phyloP scores from a whole-genome alignment of 2,797 vertebrate genomes.

The Crotalus adamanteus region DNA sequence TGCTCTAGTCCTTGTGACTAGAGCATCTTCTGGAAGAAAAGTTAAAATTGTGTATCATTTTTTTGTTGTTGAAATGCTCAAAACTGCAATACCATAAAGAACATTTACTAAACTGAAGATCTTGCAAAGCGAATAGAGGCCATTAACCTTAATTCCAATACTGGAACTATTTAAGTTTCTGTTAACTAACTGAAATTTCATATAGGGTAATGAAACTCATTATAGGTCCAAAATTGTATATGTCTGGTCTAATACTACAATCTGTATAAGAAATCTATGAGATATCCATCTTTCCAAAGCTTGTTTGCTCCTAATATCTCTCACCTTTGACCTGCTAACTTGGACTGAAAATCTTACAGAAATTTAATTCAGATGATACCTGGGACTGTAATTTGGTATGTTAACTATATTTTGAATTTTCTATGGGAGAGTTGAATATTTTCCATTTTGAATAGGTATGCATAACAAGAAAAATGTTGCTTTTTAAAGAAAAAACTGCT shows the following conservation, averaged over 20 bases:
- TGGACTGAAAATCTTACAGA: background rate
- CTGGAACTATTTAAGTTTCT: background rate
- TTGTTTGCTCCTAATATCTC: background rate
- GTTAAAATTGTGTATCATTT: background rate
- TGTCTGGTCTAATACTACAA: background rate
- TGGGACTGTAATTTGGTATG: background rate
- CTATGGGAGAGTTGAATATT: background rate
- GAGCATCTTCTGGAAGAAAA: background rate
- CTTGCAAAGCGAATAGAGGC: background rate
- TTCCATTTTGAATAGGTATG: background rate
- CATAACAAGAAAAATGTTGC: background rate
- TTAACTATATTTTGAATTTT: background rate
- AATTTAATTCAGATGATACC: background rate
- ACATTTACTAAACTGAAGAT: background rate
- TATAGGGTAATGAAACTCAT: background rate
- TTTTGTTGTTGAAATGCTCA: background rate
- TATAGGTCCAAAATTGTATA: background rate
- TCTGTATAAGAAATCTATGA: background rate
- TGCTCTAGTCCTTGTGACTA: background rate
- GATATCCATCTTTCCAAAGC: background rate
- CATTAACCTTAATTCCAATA: background rate
- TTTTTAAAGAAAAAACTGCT: background rate
- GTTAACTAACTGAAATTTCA: background rate
- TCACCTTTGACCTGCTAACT: background rate
- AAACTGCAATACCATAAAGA: background rate